Evolutionary conservation across 2,797 vertebrate species (phyloP).

Genomic region (Tachyglossus aculeatus): DNA sequence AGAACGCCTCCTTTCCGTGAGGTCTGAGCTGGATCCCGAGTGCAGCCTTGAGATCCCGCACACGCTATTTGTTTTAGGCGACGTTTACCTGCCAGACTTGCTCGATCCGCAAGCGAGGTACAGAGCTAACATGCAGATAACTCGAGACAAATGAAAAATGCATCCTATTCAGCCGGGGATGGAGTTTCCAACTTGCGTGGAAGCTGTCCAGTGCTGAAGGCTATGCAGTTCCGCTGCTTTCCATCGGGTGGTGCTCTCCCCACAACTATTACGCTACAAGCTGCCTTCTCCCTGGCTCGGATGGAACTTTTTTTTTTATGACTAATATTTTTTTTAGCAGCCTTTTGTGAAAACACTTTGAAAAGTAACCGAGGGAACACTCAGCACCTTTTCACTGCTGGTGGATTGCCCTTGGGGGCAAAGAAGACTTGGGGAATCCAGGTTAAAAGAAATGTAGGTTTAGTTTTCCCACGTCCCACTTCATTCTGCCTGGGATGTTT

Average conservation of each 20-base stretch:
- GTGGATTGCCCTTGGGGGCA: slow-evolving; percentile 1
- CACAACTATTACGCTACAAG: slow-evolving; percentile 71
- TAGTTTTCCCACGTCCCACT: slow-evolving; percentile 9
- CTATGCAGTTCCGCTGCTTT: neutral
- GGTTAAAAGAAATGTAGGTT: slow-evolving; percentile 29
- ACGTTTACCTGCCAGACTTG: neutral
- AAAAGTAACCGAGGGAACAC: slow-evolving; percentile 47
- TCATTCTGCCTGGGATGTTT: neutral
- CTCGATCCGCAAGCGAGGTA: neutral
- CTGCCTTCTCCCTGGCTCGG: slow-evolving; percentile 9
- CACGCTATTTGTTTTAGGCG: neutral
- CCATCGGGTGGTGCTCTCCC: slow-evolving; percentile 77
- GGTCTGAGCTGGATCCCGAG: neutral
- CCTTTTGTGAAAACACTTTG: slow-evolving; percentile 69
- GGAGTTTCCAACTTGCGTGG: slow-evolving; percentile 1
- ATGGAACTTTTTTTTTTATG: slow-evolving; percentile 59
- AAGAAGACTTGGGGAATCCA: slow-evolving; percentile 3
- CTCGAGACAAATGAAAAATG: slow-evolving; percentile 8
- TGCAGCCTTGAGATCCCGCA: neutral
- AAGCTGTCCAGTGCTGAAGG: neutral
- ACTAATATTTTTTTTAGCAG: slow-evolving; percentile 67
- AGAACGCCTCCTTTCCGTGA: no score
- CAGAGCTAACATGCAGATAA: neutral
- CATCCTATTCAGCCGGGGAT: neutral
- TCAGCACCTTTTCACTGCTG: slow-evolving; percentile 31